Evolutionary conservation across 1,140 invertebrate species (phyloP), one percentile per base, ranked within the genome.

Genomic region (Temnothorax nylanderi): DNA sequence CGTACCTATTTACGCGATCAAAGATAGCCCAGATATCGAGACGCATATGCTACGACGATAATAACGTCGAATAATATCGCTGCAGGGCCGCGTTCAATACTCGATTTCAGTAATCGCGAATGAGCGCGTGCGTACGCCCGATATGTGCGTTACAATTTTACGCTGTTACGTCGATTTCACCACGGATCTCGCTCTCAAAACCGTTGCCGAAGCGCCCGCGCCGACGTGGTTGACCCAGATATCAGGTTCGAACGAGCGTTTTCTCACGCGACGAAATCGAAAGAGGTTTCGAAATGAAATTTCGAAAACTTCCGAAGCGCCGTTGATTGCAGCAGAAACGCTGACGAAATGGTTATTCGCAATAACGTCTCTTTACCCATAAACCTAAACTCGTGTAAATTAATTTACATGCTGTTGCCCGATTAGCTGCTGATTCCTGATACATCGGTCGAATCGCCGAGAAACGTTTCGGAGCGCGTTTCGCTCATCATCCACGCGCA

Each of bases 181-280:
- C 69, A 64, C 51, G 81, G 6, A 26, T 26, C 32, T 64, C 58
- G 44, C 34, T 77, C 26, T 54, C 62, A 47, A 85, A 85, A 77
- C 34, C 34, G 47, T 21, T 56, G 26, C 13, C 82, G 47, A 77
- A 72, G 21, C 37, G 37, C 5, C 64, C 26, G 26, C 26, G 26
- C 26, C 26, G 51, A 37, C 54, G 3, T 69, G 26, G 32, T 49
- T 54, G 82, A 77, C 82, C 82, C 37, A 77, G 72, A 85, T 85
- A 85, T 85, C 58, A 26, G 58, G 21, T 64, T 56, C 18, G 58
- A 85, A 65, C 49, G 21, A 51, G 47, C 58, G 41, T 85, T 76
- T 85, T 51, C 82, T 85, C 26, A 34, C 26, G 34, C 47, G 47
- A 62, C 67, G 67, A 74, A 82, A 74, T 82, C 80, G 80, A 11